Evolutionary conservation across 2,113 vertebrate species (phyloP).

Genomic region (Gracilinanus agilis): DNA sequence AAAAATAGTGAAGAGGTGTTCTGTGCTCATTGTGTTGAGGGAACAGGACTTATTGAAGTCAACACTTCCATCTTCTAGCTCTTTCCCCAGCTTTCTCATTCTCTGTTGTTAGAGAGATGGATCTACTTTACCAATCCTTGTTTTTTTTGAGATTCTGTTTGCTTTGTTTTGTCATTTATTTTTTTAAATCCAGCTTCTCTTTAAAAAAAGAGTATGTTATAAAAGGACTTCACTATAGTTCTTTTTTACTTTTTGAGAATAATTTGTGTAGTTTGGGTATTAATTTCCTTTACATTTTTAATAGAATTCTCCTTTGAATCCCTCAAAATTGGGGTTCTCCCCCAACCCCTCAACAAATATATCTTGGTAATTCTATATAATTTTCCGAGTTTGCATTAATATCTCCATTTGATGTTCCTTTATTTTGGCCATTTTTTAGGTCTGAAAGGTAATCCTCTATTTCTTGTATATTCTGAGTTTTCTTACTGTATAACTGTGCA

Average conservation of each 20-base stretch:
- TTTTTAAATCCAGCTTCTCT: too few species aligned
- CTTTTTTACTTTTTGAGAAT: neutral
- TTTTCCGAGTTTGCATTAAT: neutral
- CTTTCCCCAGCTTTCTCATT: too few species aligned
- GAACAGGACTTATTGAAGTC: too few species aligned
- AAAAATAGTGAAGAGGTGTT: too few species aligned
- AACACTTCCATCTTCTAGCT: too few species aligned
- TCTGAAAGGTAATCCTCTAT: neutral
- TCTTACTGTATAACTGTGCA: neutral
- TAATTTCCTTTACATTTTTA: neutral
- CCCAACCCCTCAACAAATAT: too few species aligned
- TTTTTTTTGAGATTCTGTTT: too few species aligned
- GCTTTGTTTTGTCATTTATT: too few species aligned
- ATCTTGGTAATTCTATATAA: neutral
- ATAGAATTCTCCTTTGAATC: neutral
- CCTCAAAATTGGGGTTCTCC: neutral
- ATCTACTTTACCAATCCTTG: too few species aligned
- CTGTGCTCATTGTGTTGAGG: too few species aligned
- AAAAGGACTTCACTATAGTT: neutral
- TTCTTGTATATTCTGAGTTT: neutral
- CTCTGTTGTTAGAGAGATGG: too few species aligned
- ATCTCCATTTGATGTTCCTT: neutral
- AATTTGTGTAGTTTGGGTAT: neutral
- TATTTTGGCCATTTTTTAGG: neutral
- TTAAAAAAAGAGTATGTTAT: neutral